A percentile compares a stretch with the other conserved stretches of the same genome.
Evolutionary conservation across 2,797 vertebrate species (phyloP).

Genomic region (Antrozous pallidus): DNA sequence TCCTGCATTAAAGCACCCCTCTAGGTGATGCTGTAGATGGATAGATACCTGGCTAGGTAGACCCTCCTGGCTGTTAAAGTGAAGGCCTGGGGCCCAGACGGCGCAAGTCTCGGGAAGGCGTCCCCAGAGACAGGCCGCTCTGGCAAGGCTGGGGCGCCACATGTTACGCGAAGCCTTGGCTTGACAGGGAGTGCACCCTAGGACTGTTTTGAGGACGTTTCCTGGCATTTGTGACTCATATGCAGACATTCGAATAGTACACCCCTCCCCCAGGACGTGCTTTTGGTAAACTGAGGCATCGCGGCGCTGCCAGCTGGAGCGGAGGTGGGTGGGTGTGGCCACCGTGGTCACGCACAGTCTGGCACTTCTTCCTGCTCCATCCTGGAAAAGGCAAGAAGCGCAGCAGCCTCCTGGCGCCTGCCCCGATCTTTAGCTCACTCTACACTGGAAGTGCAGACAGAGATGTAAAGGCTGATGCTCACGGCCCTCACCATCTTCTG

Average conservation of each 20-base stretch:
- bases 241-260: not conserved
- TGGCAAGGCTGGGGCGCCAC: not conserved
- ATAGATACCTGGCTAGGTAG: not conserved
- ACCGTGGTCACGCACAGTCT: not conserved
- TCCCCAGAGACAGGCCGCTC: not conserved
- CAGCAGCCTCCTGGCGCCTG: not conserved
- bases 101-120: not conserved
- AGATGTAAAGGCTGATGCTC: not conserved
- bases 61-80: not conserved
- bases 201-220: not conserved
- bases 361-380: not conserved
- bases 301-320: not conserved
- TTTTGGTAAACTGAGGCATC: not conserved
- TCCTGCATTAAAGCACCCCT: conserved; percentile 46
- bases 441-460: not conserved
- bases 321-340: not conserved
- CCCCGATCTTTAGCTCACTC: not conserved
- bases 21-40: conserved; percentile 26
- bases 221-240: not conserved
- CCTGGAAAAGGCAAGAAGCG: not conserved
- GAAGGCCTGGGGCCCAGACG: not conserved
- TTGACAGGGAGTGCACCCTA: not conserved
- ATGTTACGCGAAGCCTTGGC: accelerated
- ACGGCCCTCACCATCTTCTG: not conserved
- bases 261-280: not conserved